These are phyloP conservation scores for Toxotes lorentzi DNA, from an alignment of 2,797 vertebrate species.

Conservation along the genomic window DNA sequence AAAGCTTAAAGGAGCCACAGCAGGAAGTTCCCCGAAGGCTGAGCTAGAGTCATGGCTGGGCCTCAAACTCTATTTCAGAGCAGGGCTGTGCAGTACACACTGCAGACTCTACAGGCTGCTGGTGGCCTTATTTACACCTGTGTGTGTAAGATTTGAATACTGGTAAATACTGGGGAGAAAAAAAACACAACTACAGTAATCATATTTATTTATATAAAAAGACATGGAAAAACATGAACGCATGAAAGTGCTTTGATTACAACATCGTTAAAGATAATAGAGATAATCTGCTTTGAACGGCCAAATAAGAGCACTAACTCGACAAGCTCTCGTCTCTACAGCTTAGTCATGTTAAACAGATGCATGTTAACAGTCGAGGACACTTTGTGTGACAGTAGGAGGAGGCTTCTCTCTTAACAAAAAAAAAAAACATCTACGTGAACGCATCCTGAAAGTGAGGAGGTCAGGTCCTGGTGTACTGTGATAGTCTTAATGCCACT, in stretches of 20 bases:
- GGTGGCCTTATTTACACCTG: too few relatives aligned
- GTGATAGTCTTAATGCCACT: background rate
- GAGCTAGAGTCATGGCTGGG: background rate
- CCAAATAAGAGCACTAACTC: background rate
- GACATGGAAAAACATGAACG: conserved; percentile 6
- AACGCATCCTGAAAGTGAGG: background rate
- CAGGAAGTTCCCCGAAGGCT: background rate
- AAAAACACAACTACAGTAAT: background rate
- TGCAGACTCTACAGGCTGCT: too few relatives aligned
- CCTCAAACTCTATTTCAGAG: background rate
- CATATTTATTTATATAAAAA: conserved; percentile 50
- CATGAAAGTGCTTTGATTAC: conserved; percentile 44
- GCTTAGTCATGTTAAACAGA: background rate
- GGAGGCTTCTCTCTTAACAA: background rate
- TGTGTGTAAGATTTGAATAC: too few relatives aligned
- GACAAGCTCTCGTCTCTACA: background rate
- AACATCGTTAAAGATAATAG: background rate
- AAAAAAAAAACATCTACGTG: too few relatives aligned
- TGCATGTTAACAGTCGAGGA: background rate
- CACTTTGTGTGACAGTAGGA: background rate
- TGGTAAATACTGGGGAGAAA: background rate
- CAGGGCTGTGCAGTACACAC: too few relatives aligned
- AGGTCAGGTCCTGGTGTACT: background rate
- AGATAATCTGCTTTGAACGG: background rate
- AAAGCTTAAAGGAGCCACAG: conserved; percentile 16